phyloP scores from a whole-genome alignment of 1,140 invertebrate species.

The Zaprionus inermis region DNA sequence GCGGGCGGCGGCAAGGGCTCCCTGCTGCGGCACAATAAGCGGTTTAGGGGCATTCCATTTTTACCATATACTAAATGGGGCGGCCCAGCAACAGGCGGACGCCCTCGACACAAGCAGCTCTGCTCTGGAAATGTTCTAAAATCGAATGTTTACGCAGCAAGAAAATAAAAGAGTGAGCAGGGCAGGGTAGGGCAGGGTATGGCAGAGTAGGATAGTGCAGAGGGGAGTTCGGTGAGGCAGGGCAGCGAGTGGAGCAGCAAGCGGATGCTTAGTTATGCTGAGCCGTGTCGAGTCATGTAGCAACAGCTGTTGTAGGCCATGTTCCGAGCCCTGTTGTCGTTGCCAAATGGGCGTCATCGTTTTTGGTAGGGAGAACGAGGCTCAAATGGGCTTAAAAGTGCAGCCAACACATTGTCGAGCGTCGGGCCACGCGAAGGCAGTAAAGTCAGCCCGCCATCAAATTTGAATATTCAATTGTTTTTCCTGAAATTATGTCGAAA shows the following conservation, averaged over 20 bases:
- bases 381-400: conserved; percentile 45
- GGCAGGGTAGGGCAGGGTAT: neutral
- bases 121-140: conserved; percentile 58
- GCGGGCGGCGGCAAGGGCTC: neutral
- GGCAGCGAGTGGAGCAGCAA: conserved; percentile 31
- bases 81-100: conserved; percentile 23
- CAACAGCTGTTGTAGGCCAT: conserved; percentile 76
- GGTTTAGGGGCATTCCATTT: conserved; percentile 36
- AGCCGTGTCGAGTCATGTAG: conserved; percentile 71
- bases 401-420: conserved; percentile 22
- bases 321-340: conserved; percentile 55
- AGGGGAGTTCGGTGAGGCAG: neutral
- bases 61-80: conserved; percentile 7
- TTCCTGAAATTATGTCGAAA: neutral
- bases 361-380: neutral
- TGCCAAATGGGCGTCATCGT: conserved; percentile 1
- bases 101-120: conserved; percentile 8
- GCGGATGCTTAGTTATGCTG: conserved; percentile 42
- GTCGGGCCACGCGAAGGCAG: no score
- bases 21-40: conserved; percentile 39
- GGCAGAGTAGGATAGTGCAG: neutral
- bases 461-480: conserved; percentile 4
- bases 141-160: conserved; percentile 69
- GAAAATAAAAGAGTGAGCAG: neutral
- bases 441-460: neutral